These are phyloP conservation scores for Dicentrarchus labrax DNA, from an alignment of 2,113 vertebrate genomes.

Conservation along the genomic window DNA sequence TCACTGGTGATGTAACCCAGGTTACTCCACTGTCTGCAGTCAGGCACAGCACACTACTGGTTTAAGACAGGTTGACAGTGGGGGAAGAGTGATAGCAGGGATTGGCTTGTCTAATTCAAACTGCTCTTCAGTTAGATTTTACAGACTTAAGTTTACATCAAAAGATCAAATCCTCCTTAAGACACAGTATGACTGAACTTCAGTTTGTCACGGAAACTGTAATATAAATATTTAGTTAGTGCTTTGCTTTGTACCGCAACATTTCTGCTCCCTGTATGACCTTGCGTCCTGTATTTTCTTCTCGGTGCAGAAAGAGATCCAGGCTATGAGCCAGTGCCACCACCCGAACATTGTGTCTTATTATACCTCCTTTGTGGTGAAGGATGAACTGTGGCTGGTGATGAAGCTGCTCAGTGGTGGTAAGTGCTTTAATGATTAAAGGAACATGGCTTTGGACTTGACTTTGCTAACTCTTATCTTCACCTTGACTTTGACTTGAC, in stretches of 20 bases:
- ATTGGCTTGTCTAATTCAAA: slow-evolving; percentile 1
- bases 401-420: slow-evolving; percentile 98
- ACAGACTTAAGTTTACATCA: not conserved
- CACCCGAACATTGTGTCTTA: slow-evolving; percentile 98
- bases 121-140: slow-evolving; percentile 6
- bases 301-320: slow-evolving; percentile 94
- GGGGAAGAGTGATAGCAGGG: not conserved
- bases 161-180: not conserved
- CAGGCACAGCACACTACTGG: slow-evolving; percentile 9
- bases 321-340: slow-evolving; percentile 98
- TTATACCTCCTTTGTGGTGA: slow-evolving; percentile 97
- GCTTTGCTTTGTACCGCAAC: not conserved
- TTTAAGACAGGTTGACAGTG: slow-evolving; percentile 14
- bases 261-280: slow-evolving; percentile 8
- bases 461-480: not conserved
- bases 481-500: slow-evolving; percentile 13
- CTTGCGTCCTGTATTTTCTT: slow-evolving; percentile 35
- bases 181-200: not conserved
- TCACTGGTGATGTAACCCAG: slow-evolving; percentile 54
- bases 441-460: not conserved
- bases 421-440: slow-evolving; percentile 78
- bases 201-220: slow-evolving; percentile 10
- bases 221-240: not conserved
- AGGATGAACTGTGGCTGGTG: slow-evolving; percentile 97
- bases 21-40: slow-evolving; percentile 46